These are phyloP conservation scores for Hemibagrus guttatus DNA, from an alignment of 2,797 vertebrate genomes.

Conservation along the genomic window DNA sequence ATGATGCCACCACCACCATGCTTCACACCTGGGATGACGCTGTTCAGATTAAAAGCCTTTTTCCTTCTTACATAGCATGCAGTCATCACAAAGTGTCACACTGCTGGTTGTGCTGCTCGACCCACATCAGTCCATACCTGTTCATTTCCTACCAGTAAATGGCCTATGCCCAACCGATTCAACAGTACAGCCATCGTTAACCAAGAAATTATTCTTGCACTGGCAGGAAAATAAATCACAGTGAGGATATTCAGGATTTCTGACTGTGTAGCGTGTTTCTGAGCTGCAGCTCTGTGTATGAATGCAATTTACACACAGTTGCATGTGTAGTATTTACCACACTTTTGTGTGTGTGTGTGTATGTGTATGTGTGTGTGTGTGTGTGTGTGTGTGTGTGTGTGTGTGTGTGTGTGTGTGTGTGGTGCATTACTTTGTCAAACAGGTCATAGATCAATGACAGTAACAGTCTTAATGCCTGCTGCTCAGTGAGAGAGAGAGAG, in stretches of 20 bases:
- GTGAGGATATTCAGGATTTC: background rate
- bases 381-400: slow-evolving; percentile 15
- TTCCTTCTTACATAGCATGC: background rate
- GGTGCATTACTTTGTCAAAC: slow-evolving; percentile 48
- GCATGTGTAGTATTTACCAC: background rate
- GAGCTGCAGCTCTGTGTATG: background rate
- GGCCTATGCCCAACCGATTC: background rate
- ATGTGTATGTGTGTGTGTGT: slow-evolving; percentile 21
- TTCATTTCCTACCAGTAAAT: background rate
- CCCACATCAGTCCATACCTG: background rate
- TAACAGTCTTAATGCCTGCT: slow-evolving; percentile 70
- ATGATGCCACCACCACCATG: too few relatives aligned
- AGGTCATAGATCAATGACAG: slow-evolving; percentile 69
- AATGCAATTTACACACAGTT: background rate
- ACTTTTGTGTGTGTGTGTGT: slow-evolving; percentile 10
- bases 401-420: slow-evolving; percentile 21
- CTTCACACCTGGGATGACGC: too few relatives aligned
- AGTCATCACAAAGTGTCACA: background rate
- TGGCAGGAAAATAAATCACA: slow-evolving; percentile 11
- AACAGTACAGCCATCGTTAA: background rate
- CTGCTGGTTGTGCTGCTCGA: background rate
- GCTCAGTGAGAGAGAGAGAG: background rate
- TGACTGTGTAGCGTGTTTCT: slow-evolving; percentile 17
- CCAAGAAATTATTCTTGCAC: slow-evolving; percentile 7
- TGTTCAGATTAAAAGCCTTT: too few relatives aligned